Evolutionary conservation across 2,797 vertebrate genomes (phyloP).

Genomic region (Phataginus tetradactyla): DNA sequence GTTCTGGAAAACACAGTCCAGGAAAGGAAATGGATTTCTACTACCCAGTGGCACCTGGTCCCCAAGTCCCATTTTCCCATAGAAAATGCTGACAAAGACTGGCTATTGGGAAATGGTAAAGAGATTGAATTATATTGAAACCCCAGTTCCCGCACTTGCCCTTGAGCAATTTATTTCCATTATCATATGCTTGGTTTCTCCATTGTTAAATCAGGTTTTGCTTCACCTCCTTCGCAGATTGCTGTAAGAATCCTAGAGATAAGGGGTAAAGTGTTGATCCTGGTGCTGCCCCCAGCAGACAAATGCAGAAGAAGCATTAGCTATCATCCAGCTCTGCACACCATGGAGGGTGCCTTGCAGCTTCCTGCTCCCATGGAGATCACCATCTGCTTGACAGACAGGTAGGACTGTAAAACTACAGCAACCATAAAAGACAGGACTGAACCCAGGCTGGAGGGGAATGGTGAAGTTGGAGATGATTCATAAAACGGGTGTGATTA

Average conservation of each 20-base stretch:
- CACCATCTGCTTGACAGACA: not conserved
- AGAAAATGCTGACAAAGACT: not conserved
- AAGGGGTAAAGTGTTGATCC: not conserved
- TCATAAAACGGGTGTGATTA: not conserved
- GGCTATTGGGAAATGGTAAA: not conserved
- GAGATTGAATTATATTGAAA: not conserved
- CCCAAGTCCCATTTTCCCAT: not conserved
- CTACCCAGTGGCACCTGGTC: not conserved
- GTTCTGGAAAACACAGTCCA: not conserved
- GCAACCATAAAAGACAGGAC: not conserved
- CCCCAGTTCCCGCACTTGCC: not conserved
- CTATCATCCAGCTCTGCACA: not conserved
- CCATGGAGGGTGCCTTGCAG: not conserved
- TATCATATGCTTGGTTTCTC: not conserved
- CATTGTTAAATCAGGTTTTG: not conserved
- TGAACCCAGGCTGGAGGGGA: not conserved
- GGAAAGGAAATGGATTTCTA: not conserved
- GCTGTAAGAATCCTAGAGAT: not conserved
- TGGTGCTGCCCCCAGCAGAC: not conserved
- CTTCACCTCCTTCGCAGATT: not conserved
- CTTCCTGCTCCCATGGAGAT: not conserved
- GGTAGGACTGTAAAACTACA: fast-evolving
- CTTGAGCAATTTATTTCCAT: not conserved
- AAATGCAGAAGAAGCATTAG: not conserved
- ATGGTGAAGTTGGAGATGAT: not conserved